These are phyloP conservation scores for Fopius arisanus DNA, from an alignment of 1,140 invertebrate species.

Conservation along the genomic window DNA sequence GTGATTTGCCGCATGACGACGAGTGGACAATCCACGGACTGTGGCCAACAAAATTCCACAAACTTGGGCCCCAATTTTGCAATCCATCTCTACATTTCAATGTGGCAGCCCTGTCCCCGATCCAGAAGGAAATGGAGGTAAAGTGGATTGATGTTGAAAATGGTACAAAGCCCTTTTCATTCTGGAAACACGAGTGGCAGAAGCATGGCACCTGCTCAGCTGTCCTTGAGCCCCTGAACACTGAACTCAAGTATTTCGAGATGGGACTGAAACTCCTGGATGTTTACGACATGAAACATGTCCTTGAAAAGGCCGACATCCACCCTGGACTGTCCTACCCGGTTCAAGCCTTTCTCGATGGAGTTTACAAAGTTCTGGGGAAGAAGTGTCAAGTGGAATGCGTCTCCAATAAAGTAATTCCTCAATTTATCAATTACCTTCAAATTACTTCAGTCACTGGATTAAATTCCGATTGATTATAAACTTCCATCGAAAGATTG, in stretches of 20 bases:
- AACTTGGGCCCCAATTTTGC: constrained; percentile 74
- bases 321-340: constrained; percentile 69
- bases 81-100: constrained; percentile 74
- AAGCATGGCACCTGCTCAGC: constrained; percentile 87
- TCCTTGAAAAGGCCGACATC: constrained; percentile 69
- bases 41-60: constrained; percentile 78
- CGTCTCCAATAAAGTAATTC: constrained; percentile 41
- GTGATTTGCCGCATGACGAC: constrained; percentile 69
- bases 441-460: no score
- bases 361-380: constrained; percentile 56
- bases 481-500: no score
- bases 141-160: constrained; percentile 80
- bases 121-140: constrained; percentile 70
- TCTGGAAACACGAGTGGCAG: constrained; percentile 86
- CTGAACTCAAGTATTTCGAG: constrained; percentile 77
- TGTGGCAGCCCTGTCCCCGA: constrained; percentile 65
- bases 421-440: background rate
- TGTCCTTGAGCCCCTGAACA: constrained; percentile 68
- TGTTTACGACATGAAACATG: constrained; percentile 71
- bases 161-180: constrained; percentile 65
- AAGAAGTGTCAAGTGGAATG: constrained; percentile 46
- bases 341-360: constrained; percentile 67
- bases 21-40: constrained; percentile 85
- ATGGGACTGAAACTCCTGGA: constrained; percentile 72
- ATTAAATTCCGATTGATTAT: no score